Conservation (phyloP, 2,888 invertebrate species). For the Argyresthia goedartella region DNA sequence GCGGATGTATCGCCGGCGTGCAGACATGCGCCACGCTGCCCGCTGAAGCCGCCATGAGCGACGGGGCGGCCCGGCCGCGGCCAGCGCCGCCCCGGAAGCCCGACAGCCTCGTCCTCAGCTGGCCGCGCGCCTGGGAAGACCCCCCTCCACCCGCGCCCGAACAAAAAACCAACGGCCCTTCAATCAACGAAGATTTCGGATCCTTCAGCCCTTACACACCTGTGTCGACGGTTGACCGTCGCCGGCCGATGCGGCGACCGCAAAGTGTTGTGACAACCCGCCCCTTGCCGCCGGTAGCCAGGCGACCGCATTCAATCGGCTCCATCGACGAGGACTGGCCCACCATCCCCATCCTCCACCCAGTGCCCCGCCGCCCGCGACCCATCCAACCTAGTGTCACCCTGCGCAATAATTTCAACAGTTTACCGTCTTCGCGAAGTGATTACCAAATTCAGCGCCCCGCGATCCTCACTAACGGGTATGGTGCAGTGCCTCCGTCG, state of each 20-base stretch:
- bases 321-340: slow-evolving; percentile 55
- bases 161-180: slow-evolving; percentile 19
- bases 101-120: slow-evolving; percentile 47
- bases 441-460: slow-evolving; percentile 73
- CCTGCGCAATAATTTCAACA: slow-evolving; percentile 60
- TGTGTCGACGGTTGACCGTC: slow-evolving; percentile 40
- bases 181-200: slow-evolving; percentile 45
- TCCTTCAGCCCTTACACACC: slow-evolving; percentile 71
- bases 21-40: slow-evolving; percentile 36
- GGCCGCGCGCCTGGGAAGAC: slow-evolving; percentile 52
- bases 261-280: slow-evolving; percentile 67
- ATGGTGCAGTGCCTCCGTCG: slow-evolving; percentile 61
- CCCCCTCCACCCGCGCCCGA: slow-evolving; percentile 66
- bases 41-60: slow-evolving; percentile 46
- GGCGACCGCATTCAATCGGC: slow-evolving; percentile 75
- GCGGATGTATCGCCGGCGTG: slow-evolving; percentile 34
- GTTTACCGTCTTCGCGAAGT: slow-evolving; percentile 72
- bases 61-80: slow-evolving; percentile 62
- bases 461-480: slow-evolving; percentile 62
- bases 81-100: slow-evolving; percentile 67
- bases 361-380: slow-evolving; percentile 65
- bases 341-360: slow-evolving; percentile 61
- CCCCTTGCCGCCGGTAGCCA: slow-evolving; percentile 35
- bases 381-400: slow-evolving; percentile 39
- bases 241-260: slow-evolving; percentile 50